Conservation (phyloP, 2,113 vertebrate genomes). For the Leptobrachium leishanense region DNA sequence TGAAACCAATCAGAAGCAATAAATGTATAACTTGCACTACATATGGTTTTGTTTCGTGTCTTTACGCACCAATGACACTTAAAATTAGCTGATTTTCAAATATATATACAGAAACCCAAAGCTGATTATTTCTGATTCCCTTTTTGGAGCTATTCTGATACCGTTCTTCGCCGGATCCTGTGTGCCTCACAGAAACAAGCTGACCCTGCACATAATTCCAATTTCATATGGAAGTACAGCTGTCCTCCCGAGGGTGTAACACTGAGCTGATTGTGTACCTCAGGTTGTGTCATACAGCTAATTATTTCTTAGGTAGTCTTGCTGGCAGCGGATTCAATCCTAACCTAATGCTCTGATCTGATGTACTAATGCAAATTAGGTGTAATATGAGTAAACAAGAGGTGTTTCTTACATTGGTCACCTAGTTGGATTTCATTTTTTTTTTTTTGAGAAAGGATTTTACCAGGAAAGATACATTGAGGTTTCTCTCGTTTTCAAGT, state of each 20-base stretch:
- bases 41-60: slow-evolving; percentile 14
- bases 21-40: background rate
- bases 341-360: background rate
- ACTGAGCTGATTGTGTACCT: background rate
- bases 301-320: background rate
- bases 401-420: no score
- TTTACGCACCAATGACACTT: slow-evolving; percentile 8
- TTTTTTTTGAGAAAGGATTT: no score
- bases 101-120: slow-evolving; percentile 10
- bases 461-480: no score
- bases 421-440: no score
- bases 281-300: background rate
- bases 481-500: no score
- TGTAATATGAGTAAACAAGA: no score
- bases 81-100: slow-evolving; percentile 15
- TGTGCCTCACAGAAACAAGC: background rate
- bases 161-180: background rate
- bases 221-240: background rate
- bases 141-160: background rate
- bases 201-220: background rate
- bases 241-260: background rate
- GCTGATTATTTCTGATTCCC: background rate
- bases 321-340: background rate
- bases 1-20: background rate
- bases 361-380: background rate